These are phyloP conservation scores for Zapornia atra DNA, from an alignment of 2,113 vertebrate species.

Conservation along the genomic window DNA sequence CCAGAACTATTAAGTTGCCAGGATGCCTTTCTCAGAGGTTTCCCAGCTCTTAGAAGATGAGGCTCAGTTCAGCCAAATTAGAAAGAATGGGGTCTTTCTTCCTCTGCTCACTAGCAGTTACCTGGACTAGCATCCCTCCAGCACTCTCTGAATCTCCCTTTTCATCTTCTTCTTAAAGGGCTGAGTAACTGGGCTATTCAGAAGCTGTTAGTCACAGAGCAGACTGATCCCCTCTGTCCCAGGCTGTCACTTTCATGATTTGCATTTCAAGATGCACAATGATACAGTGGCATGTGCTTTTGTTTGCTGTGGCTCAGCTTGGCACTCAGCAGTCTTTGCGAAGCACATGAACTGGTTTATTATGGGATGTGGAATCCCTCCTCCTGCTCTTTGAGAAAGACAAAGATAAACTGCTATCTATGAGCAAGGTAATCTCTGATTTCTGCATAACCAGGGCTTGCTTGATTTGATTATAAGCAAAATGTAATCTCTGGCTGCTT, in stretches of 20 bases:
- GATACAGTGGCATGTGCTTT: neutral
- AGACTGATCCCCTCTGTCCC: neutral
- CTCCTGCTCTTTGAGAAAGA: slow-evolving; percentile 59
- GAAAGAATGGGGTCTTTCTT: neutral
- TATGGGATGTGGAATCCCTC: slow-evolving; percentile 64
- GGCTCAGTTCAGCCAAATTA: neutral
- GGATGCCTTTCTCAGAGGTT: neutral
- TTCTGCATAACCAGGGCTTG: neutral
- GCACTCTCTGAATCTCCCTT: neutral
- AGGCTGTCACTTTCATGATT: neutral
- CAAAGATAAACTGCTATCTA: slow-evolving; percentile 50
- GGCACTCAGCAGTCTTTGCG: neutral
- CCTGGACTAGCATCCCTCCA: neutral
- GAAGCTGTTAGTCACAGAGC: neutral
- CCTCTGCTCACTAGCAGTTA: neutral
- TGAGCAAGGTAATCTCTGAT: slow-evolving; percentile 52
- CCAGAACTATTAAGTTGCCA: neutral
- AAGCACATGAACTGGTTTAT: neutral
- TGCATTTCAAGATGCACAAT: neutral
- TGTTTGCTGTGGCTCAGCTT: neutral
- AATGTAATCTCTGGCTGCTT: neutral
- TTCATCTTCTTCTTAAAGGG: neutral
- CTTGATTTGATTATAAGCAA: neutral
- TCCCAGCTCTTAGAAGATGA: neutral
- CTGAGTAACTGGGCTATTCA: neutral